Conservation (phyloP, 2,888 invertebrate species). For the Oligia fasciuncula region DNA sequence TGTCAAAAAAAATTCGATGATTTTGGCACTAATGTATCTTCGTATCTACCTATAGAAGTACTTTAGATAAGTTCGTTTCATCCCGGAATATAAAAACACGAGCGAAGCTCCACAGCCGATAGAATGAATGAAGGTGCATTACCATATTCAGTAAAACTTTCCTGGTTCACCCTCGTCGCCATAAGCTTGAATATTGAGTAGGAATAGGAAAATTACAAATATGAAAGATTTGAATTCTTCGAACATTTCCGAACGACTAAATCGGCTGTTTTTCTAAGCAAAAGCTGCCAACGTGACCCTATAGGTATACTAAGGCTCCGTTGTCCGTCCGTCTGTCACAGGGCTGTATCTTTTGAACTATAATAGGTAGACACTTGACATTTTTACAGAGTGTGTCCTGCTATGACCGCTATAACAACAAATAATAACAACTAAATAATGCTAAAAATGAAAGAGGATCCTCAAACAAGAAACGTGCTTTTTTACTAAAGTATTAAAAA, state of each 20-base stretch:
- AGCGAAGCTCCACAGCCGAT: not conserved
- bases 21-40: not conserved
- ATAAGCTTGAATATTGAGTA: conserved; percentile 33
- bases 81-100: conserved; percentile 14
- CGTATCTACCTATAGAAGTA: not conserved
- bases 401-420: too few species aligned
- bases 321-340: not conserved
- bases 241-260: not conserved
- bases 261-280: not conserved
- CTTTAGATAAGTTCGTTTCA: not conserved
- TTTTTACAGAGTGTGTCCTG: not conserved
- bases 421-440: too few species aligned
- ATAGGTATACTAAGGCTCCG: not conserved
- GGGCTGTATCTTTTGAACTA: not conserved
- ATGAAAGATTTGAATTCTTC: conserved; percentile 10
- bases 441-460: too few species aligned
- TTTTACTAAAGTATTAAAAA: too few species aligned
- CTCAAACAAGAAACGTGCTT: too few species aligned
- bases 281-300: too few species aligned
- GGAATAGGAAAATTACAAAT: conserved; percentile 21
- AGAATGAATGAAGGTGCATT: conserved; percentile 20
- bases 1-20: not conserved
- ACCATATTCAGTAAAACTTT: conserved; percentile 44
- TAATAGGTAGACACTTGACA: not conserved
- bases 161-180: conserved; percentile 4